A percentile compares a stretch with the other conserved stretches of the same genome.
Conservation (phyloP, 1,140 invertebrate genomes). For the Saccostrea glomerata region DNA sequence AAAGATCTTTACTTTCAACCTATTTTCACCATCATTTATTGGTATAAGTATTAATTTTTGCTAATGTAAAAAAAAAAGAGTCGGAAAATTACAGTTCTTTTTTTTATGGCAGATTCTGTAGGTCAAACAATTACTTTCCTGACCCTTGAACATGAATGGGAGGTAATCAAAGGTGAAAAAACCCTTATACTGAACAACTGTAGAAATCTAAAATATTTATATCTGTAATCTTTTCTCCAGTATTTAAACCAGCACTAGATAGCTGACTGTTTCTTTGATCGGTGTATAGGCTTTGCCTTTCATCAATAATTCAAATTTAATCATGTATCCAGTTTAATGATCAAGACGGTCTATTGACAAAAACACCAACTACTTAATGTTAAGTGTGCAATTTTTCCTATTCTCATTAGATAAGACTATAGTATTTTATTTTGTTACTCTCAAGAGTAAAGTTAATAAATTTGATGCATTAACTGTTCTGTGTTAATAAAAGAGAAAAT, state of each 20-base stretch:
- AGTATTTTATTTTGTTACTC: neutral
- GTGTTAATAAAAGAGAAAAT: too few species aligned
- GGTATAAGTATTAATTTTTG: too few species aligned
- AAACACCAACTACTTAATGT: conserved; percentile 14
- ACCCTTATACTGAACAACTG: conserved; percentile 15
- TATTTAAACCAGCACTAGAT: neutral
- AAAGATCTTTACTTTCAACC: too few species aligned
- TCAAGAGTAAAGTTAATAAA: neutral
- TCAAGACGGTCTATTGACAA: neutral
- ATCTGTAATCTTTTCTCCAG: conserved; percentile 14
- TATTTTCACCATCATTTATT: too few species aligned
- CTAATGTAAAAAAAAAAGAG: neutral
- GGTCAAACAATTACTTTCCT: neutral
- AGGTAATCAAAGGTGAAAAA: conserved; percentile 19
- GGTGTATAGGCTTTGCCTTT: conserved; percentile 13
- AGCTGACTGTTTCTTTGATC: neutral
- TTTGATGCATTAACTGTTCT: neutral
- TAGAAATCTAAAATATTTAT: conserved; percentile 27
- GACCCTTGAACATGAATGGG: neutral
- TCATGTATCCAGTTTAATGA: conserved; percentile 34
- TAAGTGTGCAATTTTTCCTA: neutral
- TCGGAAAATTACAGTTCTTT: neutral
- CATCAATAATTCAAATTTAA: conserved; percentile 37
- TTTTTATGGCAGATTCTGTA: neutral
- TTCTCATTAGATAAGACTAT: neutral